These are phyloP conservation scores for Fratercula arctica DNA, from an alignment of 2,797 vertebrate species.

Conservation along the genomic window DNA sequence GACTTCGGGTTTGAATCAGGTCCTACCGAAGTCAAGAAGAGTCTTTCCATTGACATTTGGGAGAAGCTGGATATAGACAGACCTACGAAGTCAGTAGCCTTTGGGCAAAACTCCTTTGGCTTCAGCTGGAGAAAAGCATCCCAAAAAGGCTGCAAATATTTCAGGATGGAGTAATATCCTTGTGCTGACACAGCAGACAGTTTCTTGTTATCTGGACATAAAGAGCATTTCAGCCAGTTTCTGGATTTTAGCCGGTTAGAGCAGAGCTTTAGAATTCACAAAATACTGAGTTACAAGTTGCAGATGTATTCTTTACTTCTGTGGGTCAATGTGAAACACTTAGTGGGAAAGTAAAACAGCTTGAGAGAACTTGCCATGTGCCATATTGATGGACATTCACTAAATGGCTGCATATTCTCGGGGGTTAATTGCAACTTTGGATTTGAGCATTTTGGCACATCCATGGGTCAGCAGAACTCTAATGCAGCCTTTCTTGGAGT, in stretches of 20 bases:
- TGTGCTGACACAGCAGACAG: slow-evolving; percentile 3
- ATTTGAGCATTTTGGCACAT: background rate
- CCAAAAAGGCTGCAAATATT: slow-evolving; percentile 16
- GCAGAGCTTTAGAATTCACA: background rate
- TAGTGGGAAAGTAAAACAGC: background rate
- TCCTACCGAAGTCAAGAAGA: slow-evolving; percentile 2
- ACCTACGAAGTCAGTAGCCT: background rate
- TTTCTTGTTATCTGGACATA: background rate
- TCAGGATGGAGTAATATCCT: slow-evolving; percentile 1
- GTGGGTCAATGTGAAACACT: background rate
- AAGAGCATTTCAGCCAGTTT: background rate
- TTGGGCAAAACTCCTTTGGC: background rate
- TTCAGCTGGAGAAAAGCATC: background rate
- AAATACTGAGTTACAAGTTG: background rate
- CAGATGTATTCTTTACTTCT: background rate
- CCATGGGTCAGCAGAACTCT: background rate
- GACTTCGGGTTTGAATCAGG: background rate
- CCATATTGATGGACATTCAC: background rate
- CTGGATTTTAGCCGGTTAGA: background rate
- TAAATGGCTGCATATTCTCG: background rate
- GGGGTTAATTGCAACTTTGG: background rate
- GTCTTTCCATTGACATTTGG: background rate
- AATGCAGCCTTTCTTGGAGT: background rate
- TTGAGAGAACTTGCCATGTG: background rate
- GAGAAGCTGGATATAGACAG: background rate